Percentiles rank a stretch among this genome's conserved stretches.
Evolutionary conservation across 2,113 vertebrate species (phyloP).

Genomic region (Psephotus haematonotus): DNA sequence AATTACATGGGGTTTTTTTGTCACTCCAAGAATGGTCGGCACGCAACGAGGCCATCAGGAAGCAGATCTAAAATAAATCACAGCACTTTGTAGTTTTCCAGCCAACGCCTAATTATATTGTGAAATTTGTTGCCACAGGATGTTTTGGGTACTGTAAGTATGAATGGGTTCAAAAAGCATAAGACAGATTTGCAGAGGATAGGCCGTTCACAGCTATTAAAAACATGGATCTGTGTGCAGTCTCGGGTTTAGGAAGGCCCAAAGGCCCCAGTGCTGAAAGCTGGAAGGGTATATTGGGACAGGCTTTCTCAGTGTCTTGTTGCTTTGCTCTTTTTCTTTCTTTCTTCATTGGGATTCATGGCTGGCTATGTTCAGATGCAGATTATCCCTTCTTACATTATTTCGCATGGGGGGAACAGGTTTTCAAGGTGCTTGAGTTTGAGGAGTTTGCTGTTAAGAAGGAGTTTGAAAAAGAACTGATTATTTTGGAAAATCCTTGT

Average conservation of each 20-base stretch:
- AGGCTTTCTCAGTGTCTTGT: conserved; percentile 26
- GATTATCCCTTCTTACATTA: not conserved
- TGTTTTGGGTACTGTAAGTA: conserved; percentile 64
- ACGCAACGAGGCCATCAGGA: conserved; percentile 26
- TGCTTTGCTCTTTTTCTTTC: not conserved
- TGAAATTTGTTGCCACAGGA: conserved; percentile 69
- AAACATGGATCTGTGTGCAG: not conserved
- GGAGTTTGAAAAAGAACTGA: not conserved
- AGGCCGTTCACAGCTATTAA: not conserved
- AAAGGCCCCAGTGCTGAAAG: conserved; percentile 41
- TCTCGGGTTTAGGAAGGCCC: conserved; percentile 10
- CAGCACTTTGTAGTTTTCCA: conserved; percentile 58
- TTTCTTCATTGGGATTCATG: not conserved
- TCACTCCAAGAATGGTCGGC: conserved; percentile 17
- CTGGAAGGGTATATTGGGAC: not conserved
- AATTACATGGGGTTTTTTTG: not conserved
- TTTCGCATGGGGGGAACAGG: not conserved
- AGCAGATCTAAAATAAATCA: conserved; percentile 68
- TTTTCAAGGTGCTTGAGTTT: not conserved
- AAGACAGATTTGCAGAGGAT: conserved; percentile 34
- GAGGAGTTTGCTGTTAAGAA: not conserved
- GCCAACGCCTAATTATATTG: conserved; percentile 57
- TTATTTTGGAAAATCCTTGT: not conserved
- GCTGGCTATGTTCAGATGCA: not conserved
- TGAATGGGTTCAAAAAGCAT: conserved; percentile 57